Evolutionary conservation across 1,140 invertebrate species (phyloP).

Genomic region (Achroia grisella): DNA sequence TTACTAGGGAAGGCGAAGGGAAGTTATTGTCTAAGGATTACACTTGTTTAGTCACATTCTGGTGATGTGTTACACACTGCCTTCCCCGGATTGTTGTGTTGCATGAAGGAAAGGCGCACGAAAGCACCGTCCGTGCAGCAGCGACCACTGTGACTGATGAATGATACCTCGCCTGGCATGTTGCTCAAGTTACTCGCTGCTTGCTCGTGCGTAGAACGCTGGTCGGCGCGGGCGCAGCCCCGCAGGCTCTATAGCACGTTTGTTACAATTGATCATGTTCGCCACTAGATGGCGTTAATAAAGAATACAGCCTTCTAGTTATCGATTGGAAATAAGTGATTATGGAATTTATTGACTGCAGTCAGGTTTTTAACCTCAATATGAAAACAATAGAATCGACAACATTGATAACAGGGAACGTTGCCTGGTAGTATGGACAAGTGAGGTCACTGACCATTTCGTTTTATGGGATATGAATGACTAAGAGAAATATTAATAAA

Average conservation of each 20-base stretch:
- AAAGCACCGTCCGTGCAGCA: constrained; percentile 40
- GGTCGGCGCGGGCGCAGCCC: constrained; percentile 25
- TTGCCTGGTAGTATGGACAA: no score
- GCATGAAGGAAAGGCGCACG: constrained; percentile 36
- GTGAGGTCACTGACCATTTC: no score
- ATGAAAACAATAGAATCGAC: no score
- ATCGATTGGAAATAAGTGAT: no score
- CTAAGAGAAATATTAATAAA: no score
- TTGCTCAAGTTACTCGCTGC: constrained; percentile 27
- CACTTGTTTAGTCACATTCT: constrained; percentile 67
- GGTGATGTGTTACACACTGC: constrained; percentile 46
- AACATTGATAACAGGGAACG: no score
- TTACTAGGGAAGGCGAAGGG: constrained; percentile 44
- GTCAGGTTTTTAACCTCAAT: no score
- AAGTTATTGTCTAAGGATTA: constrained; percentile 41
- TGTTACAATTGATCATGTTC: constrained; percentile 8
- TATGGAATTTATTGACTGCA: no score
- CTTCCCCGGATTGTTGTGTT: constrained; percentile 36
- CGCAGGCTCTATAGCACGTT: constrained; percentile 23
- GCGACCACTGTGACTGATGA: constrained; percentile 49
- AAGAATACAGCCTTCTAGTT: not conserved
- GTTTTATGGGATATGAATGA: no score
- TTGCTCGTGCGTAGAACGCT: constrained; percentile 24
- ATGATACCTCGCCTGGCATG: constrained; percentile 33
- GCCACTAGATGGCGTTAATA: constrained; percentile 32